These are phyloP conservation scores for rabbit (Oryctolagus cuniculus) DNA, from an alignment of 2,113 vertebrate genomes.

Conservation along the genomic window DNA sequence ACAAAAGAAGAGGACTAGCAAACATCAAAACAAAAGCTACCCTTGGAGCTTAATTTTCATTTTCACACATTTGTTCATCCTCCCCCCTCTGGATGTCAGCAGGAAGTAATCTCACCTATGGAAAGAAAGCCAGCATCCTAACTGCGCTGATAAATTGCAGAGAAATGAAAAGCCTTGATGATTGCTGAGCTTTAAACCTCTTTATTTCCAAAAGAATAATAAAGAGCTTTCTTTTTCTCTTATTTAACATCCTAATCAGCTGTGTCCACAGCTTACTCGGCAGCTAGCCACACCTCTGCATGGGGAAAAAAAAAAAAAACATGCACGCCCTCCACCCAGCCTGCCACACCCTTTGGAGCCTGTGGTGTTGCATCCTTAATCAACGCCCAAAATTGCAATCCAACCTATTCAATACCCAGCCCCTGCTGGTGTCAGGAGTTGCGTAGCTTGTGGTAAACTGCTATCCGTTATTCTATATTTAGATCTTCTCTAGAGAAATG, in stretches of 20 bases:
- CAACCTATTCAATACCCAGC: neutral
- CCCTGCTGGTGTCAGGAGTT: conserved; percentile 7
- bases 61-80: neutral
- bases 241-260: neutral
- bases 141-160: neutral
- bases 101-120: conserved; percentile 52
- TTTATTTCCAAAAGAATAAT: conserved; percentile 62
- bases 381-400: neutral
- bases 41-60: conserved; percentile 79
- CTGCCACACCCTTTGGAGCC: neutral
- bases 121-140: conserved; percentile 28
- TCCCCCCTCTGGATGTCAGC: neutral
- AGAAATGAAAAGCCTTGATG: conserved; percentile 46
- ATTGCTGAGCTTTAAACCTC: conserved; percentile 6
- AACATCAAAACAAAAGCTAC: conserved; percentile 77
- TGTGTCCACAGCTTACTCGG: neutral
- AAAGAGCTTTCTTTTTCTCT: conserved; percentile 59
- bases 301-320: neutral
- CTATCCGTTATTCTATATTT: conserved; percentile 51
- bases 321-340: no score
- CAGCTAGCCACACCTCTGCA: neutral
- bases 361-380: neutral
- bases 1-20: conserved; percentile 75
- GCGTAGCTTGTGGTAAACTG: conserved; percentile 63
- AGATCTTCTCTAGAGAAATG: conserved; percentile 72